Conservation (phyloP, 2,113 vertebrate species). For the Grammomys surdaster region DNA sequence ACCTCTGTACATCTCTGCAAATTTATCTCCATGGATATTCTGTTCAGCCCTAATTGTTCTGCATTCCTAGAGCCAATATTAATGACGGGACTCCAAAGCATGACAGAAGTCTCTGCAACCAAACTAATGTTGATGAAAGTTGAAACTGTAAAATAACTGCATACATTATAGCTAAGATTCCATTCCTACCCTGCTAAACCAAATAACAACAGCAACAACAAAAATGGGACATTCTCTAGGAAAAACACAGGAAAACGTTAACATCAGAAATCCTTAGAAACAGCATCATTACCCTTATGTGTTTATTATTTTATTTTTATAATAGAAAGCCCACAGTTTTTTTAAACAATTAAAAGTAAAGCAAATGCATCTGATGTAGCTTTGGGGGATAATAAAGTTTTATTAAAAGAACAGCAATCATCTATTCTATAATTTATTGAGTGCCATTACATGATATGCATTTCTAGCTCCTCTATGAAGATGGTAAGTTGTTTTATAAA, state of each 20-base stretch:
- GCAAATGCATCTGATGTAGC: not conserved
- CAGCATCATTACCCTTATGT: not conserved
- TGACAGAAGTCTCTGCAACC: not conserved
- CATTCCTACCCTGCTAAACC: not conserved
- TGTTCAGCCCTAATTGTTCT: not conserved
- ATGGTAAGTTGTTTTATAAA: slow-evolving; percentile 22
- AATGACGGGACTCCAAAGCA: not conserved
- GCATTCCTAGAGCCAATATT: not conserved
- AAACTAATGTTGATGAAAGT: slow-evolving; percentile 25
- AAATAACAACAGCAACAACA: not conserved
- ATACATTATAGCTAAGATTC: not conserved
- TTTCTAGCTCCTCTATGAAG: not conserved
- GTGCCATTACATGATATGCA: not conserved
- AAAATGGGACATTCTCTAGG: not conserved
- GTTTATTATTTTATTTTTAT: not conserved
- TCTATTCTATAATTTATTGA: slow-evolving; percentile 18
- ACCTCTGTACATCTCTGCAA: not conserved
- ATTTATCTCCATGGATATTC: not conserved
- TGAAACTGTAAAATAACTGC: slow-evolving; percentile 11
- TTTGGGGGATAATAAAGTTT: slow-evolving; percentile 5
- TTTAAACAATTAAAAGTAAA: slow-evolving; percentile 27
- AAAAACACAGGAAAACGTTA: slow-evolving; percentile 57
- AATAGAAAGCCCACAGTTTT: not conserved
- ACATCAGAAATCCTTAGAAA: not conserved
- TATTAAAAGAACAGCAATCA: not conserved